phyloP scores from a whole-genome alignment of 2,888 invertebrate genomes.

The Nudaria mundana region DNA sequence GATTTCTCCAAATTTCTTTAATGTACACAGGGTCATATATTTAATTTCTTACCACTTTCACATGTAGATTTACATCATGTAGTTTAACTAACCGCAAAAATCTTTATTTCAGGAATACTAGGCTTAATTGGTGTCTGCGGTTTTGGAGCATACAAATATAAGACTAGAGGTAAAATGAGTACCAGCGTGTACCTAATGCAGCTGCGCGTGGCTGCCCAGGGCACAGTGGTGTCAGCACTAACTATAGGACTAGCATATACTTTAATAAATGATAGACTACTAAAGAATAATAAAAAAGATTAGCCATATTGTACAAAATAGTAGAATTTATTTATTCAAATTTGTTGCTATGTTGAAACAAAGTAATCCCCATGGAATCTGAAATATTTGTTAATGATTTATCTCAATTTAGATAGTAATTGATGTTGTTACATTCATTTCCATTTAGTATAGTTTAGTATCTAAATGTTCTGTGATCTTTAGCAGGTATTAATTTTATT shows the following conservation, averaged over 20 bases:
- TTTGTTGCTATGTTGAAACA: too few relatives aligned
- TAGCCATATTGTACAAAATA: constrained; percentile 1
- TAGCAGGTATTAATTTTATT: constrained; percentile 42
- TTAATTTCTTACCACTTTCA: too few relatives aligned
- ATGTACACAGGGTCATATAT: too few relatives aligned
- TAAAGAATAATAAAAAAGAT: constrained; percentile 56
- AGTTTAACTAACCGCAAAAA: too few relatives aligned
- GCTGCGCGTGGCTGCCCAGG: constrained; percentile 92
- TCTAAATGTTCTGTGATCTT: constrained; percentile 51
- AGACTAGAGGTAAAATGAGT: constrained; percentile 87
- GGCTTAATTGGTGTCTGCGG: constrained; percentile 84
- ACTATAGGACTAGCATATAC: constrained; percentile 86
- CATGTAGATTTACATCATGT: too few relatives aligned
- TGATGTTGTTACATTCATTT: constrained; percentile 15
- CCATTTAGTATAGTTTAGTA: constrained; percentile 28
- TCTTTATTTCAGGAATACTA: constrained; percentile 83
- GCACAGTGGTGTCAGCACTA: constrained; percentile 88
- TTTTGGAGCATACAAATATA: constrained; percentile 89
- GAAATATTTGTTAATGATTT: too few relatives aligned
- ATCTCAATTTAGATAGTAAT: constrained; percentile 12
- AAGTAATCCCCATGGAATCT: too few relatives aligned
- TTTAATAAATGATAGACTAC: constrained; percentile 81
- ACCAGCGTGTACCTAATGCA: constrained; percentile 93
- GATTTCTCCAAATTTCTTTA: too few relatives aligned
- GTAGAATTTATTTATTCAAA: constrained; percentile 14